Conservation (phyloP, 2,797 vertebrate species). For the Sphenopsis melanotis region DNA sequence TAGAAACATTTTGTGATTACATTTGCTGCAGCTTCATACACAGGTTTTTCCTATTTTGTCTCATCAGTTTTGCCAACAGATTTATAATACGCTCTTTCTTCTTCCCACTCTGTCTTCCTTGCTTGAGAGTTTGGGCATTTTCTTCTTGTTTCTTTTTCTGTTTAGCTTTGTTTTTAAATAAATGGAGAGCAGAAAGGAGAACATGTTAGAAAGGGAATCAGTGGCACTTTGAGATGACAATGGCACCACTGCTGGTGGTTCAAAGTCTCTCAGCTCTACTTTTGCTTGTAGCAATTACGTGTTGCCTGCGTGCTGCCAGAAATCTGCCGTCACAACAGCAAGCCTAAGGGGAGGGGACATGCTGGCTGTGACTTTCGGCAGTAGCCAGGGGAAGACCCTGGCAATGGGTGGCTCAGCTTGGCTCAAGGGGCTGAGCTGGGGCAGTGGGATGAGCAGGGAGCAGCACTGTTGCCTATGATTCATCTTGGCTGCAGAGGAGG, state of each 20-base stretch:
- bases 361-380: not conserved
- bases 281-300: not conserved
- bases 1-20: not conserved
- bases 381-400: not conserved
- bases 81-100: not conserved
- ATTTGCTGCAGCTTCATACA: not conserved
- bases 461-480: not conserved
- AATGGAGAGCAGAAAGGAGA: not conserved
- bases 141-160: not conserved
- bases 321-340: not conserved
- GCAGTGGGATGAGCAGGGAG: not conserved
- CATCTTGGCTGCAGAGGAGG: not conserved
- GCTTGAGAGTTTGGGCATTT: not conserved
- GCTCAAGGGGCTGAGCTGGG: rapidly evolving
- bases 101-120: not conserved
- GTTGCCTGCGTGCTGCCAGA: not conserved
- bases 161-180: not conserved
- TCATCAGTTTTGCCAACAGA: not conserved
- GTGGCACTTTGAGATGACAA: not conserved
- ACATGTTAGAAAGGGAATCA: not conserved
- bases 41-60: not conserved
- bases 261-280: not conserved
- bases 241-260: not conserved
- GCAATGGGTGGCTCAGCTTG: not conserved
- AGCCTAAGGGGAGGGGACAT: rapidly evolving